Base-by-base conservation (phyloP, 2,113 vertebrate genomes). In the Nyctereutes procyonoides region DNA sequence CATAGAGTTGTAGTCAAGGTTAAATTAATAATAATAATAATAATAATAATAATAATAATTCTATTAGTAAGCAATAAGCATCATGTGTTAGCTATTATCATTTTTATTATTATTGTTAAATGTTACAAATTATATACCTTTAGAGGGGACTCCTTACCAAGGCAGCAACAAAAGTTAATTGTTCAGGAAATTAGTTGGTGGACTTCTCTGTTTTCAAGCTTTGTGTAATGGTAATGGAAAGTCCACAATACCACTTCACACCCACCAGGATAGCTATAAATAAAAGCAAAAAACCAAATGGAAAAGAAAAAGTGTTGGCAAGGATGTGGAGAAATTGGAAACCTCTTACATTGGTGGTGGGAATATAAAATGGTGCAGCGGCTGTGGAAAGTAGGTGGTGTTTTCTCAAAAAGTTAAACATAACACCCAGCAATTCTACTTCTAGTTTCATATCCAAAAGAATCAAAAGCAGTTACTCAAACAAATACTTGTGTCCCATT, bases 211-310 rank as follows among this genome's bases (percentile, higher is more conserved):
- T 65, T 28, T 79, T 73, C 8, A 88, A 26, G n/a, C 1, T 94
- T 93, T 93, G 24, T 86, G 62, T 71, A 35, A 87, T 86, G 91
- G 14, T 58, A 86, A 48, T 35, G 51, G 63, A 30, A 85, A 93
- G 55, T 58, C 53, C 67, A 71, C 53, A 58, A 15, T n/a, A 58
- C 10, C 4, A 11, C 22, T 88, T 69, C 15, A 51, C 15, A 76
- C 8, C n/a, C 53, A 82, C 19, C 15, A 76, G 17, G 30, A 24
- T 20, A 58, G 56, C 43, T 67, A 24, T n/a, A 80, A 86, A 71
- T 79, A 35, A 93, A 96, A 88, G 43, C 6, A 3, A 77, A 76
- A 95, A 56, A 11, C 35, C 91, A 80, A 74, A 93, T 32, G 81
- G 65, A 82, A 80, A 79, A n/a, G 26, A 79, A 35, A 13, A 53